Conservation (phyloP, 1,140 invertebrate genomes). For the Caenorhabditis latens region DNA sequence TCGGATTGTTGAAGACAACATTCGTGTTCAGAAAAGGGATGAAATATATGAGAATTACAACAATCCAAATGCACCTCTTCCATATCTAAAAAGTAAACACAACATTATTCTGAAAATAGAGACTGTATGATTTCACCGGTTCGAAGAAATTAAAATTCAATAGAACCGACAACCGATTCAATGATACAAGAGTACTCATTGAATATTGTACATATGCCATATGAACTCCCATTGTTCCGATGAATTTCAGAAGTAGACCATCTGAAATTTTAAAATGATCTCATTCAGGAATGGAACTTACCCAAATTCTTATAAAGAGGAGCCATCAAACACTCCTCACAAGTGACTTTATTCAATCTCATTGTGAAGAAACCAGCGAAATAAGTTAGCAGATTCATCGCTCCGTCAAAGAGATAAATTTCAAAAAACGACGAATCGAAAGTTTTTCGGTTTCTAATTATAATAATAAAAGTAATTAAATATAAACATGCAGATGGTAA, state of each 20-base stretch:
- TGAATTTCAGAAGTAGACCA: not conserved
- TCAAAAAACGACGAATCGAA: constrained; percentile 9
- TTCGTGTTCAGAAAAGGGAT: not conserved
- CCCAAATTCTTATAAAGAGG: not conserved
- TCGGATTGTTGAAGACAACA: not conserved
- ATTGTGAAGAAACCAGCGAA: not conserved
- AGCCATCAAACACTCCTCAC: not conserved
- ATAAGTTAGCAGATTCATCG: not conserved
- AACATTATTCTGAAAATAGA: not conserved
- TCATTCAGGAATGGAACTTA: not conserved
- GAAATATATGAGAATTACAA: not conserved
- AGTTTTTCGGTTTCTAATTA: not conserved
- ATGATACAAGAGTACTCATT: not conserved
- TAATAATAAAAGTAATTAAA: not conserved
- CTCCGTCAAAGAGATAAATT: not conserved
- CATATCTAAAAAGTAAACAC: not conserved
- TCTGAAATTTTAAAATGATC: not conserved
- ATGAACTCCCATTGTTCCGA: not conserved
- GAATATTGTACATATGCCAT: constrained; percentile 19
- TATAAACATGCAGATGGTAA: not conserved
- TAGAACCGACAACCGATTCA: not conserved
- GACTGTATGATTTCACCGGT: not conserved
- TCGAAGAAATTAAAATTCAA: not conserved
- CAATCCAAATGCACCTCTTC: not conserved
- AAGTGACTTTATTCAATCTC: not conserved